Evolutionary conservation across 2,113 vertebrate species (phyloP).

Genomic region (Anser cygnoides): DNA sequence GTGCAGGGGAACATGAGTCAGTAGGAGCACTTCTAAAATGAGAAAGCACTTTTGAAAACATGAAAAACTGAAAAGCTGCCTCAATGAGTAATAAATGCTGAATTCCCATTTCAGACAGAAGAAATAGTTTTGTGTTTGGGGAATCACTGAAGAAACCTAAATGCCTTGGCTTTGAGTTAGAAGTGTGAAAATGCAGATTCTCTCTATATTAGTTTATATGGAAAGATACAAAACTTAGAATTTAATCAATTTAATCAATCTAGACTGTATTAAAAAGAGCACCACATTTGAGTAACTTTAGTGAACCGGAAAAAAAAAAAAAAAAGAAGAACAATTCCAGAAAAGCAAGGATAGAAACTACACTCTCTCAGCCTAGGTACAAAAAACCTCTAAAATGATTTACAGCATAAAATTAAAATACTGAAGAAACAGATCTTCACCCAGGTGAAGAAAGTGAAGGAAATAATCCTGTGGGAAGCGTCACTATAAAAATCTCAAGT

Average conservation of each 20-base stretch:
- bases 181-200: not conserved
- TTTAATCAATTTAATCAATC: not conserved
- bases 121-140: not conserved
- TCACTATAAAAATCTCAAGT: not conserved
- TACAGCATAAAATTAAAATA: not conserved
- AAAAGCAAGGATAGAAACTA: not conserved
- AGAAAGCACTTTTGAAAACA: conserved; percentile 18
- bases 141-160: not conserved
- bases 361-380: not conserved
- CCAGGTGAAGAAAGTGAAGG: not conserved
- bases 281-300: not conserved
- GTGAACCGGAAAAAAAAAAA: not conserved
- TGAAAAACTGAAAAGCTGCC: not conserved
- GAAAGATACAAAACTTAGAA: not conserved
- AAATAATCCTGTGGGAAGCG: not conserved
- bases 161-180: not conserved
- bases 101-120: conserved; percentile 1
- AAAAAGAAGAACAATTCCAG: not conserved
- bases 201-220: not conserved
- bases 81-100: conserved; percentile 24
- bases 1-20: conserved; percentile 34
- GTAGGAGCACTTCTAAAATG: conserved; percentile 10
- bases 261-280: not conserved
- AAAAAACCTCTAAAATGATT: not conserved
- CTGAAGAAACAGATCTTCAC: not conserved